Evolutionary conservation across 1,140 invertebrate genomes (phyloP), one percentile per base, ranked within the genome.

Genomic region (Bilobella aurantiaca): DNA sequence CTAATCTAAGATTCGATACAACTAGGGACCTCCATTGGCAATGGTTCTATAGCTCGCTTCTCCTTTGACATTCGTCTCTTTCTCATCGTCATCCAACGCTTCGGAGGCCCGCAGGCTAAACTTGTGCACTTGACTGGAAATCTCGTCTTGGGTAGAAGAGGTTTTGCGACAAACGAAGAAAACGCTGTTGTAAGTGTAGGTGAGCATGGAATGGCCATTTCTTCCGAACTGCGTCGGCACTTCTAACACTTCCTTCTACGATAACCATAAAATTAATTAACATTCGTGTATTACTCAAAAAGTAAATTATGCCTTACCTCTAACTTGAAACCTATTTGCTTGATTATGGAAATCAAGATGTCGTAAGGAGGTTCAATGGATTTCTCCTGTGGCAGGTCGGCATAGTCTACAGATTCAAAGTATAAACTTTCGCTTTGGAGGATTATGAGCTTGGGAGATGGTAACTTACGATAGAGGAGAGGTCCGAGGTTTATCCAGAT

Each of bases 281-380:
- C 47, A 65, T 27, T 58, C 28, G 31, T 42, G 27, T 32, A n/a
- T 62, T 18, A 58, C 42, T 63, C 18, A 42, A 8, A 42, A 42
- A 42, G 8, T 42, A 18, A 42, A 42, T 42, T 63, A 47, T n/a
- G 34, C 70, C 74, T 76, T 78, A 93, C 91, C 81, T 90, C 81
- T 75, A 93, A 84, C 72, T 82, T 79, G 79, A 99, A 99, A 46
- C 96, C 96, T 64, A 92, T 82, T 63, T 86, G 86, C 68, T 82
- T 77, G 63, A 97, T 92, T 46, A 97, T 87, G 47, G 87, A 82
- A 69, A 85, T 80, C 0, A 98, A 77, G 66, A 90, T 85, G 75
- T 92, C 88, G 73, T 92, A 96, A 60, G 89, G 90, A 0, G 96
- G 91, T 78, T 99, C 96, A 68, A 99, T 93, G 56, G 93, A 96